A percentile compares a stretch with the other conserved stretches of the same genome.
phyloP scores from a whole-genome alignment of 2,888 invertebrate genomes.

The Polyommatus icarus region DNA sequence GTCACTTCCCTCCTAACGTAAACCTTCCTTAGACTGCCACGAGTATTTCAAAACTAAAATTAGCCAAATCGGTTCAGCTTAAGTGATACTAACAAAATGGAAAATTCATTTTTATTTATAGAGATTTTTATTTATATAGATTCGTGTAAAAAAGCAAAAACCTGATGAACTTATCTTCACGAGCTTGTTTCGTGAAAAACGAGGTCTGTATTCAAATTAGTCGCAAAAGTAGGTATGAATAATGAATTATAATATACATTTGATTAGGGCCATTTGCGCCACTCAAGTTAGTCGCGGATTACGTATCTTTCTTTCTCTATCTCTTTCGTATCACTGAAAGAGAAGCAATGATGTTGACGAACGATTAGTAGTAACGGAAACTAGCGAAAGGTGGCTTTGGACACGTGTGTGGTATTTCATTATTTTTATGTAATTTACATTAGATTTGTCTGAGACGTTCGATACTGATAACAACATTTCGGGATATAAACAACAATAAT shows the following conservation, averaged over 20 bases:
- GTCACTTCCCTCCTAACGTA: too few species aligned
- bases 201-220: constrained; percentile 13
- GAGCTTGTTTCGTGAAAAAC: not conserved
- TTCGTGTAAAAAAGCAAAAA: not conserved
- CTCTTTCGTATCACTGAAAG: too few species aligned
- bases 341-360: too few species aligned
- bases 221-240: not conserved
- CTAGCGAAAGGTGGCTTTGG: not conserved
- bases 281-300: not conserved
- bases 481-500: too few species aligned
- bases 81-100: not conserved
- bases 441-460: not conserved
- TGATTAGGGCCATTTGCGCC: not conserved
- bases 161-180: not conserved
- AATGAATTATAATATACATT: too few species aligned
- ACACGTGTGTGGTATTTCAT: not conserved
- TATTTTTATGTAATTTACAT: not conserved
- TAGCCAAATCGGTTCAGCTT: too few species aligned
- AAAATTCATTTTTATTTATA: not conserved
- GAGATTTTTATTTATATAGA: too few species aligned
- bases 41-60: too few species aligned
- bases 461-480: not conserved
- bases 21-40: too few species aligned
- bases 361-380: too few species aligned
- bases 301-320: too few species aligned